These are phyloP conservation scores for Centroberyx gerrardi DNA, from an alignment of 2,797 vertebrate genomes.

Conservation along the genomic window DNA sequence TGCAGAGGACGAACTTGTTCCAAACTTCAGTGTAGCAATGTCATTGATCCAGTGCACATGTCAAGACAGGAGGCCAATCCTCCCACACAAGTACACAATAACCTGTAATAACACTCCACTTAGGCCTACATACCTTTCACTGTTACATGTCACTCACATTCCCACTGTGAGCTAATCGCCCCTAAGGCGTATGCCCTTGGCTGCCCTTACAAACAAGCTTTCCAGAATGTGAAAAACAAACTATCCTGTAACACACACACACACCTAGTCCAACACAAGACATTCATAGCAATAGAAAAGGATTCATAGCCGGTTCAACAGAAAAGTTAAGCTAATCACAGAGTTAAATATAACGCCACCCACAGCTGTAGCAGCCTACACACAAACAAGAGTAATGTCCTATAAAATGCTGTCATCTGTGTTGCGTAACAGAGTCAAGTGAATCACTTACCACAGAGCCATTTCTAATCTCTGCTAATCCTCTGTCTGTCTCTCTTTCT, in stretches of 20 bases:
- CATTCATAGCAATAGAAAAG: neutral
- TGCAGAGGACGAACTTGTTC: conserved; percentile 20
- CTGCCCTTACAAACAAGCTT: conserved; percentile 19
- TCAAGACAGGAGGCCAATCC: conserved; percentile 52
- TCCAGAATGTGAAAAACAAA: conserved; percentile 40
- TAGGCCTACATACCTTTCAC: conserved; percentile 53
- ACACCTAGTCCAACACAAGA: conserved; percentile 1
- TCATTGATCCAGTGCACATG: conserved; percentile 51
- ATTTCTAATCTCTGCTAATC: conserved; percentile 80
- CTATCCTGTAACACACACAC: conserved; percentile 24
- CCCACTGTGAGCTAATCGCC: conserved; percentile 46
- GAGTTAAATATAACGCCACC: conserved; percentile 49
- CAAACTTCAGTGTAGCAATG: conserved; percentile 20
- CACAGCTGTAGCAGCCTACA: conserved; percentile 56
- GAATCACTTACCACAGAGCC: conserved; percentile 80
- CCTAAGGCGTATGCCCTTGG: conserved; percentile 35
- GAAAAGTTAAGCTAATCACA: conserved; percentile 56
- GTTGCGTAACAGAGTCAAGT: conserved; percentile 79
- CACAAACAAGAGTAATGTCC: conserved; percentile 67
- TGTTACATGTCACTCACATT: conserved; percentile 26
- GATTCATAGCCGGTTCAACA: neutral
- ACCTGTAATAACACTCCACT: conserved; percentile 62
- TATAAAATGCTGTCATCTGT: conserved; percentile 64
- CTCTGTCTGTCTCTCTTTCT: conserved; percentile 62
- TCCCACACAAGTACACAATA: conserved; percentile 22